phyloP scores from a whole-genome alignment of 2,113 vertebrate species.

The Otocyon megalotis region DNA sequence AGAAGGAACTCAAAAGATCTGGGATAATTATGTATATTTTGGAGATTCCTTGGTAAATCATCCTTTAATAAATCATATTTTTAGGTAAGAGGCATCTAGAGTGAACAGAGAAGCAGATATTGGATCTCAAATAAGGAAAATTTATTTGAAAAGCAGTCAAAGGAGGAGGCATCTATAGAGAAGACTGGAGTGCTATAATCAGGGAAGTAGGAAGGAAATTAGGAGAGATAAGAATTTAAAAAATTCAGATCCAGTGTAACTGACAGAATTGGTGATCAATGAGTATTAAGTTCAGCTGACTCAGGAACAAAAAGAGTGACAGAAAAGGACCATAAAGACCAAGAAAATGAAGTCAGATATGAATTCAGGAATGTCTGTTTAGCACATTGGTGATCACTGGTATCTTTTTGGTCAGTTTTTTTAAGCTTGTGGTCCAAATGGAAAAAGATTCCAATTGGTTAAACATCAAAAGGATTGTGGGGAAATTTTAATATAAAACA shows the following conservation, averaged over 20 bases:
- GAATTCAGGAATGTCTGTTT: background rate
- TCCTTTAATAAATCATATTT: background rate
- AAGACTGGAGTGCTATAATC: background rate
- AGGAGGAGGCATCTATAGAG: background rate
- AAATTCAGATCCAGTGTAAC: background rate
- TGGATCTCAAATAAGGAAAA: background rate
- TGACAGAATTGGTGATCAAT: background rate
- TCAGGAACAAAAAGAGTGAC: background rate
- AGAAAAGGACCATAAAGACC: background rate
- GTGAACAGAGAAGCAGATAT: background rate
- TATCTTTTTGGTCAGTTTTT: background rate
- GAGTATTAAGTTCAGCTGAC: background rate
- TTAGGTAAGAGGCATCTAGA: background rate
- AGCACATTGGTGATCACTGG: background rate
- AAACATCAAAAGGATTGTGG: background rate
- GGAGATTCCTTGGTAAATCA: background rate
- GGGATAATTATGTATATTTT: background rate
- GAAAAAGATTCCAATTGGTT: background rate
- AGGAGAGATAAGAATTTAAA: background rate
- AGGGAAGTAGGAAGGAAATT: background rate
- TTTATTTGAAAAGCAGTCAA: slow-evolving; percentile 7
- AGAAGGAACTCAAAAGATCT: background rate
- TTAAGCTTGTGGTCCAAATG: background rate
- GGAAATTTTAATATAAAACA: background rate
- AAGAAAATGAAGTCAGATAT: background rate